Evolutionary conservation across 2,888 invertebrate genomes (phyloP).

Genomic region (Hofmannophila pseudospretella): DNA sequence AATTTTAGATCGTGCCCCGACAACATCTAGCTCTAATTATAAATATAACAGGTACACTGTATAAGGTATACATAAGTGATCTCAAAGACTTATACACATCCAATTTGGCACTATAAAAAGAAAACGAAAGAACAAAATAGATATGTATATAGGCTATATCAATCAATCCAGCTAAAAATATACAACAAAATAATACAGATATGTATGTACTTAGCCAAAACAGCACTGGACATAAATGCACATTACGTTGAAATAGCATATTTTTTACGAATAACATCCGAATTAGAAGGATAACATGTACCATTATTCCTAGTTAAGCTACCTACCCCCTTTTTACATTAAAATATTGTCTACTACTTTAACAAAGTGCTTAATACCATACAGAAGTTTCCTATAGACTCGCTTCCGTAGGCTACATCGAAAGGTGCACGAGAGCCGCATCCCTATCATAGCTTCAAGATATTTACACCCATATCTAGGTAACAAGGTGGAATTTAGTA

Average conservation of each 20-base stretch:
- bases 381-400: conserved; percentile 8
- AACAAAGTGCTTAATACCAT: conserved; percentile 1
- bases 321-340: conserved; percentile 34
- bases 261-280: not conserved
- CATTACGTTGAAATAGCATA: conserved; percentile 11
- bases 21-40: too few relatives aligned
- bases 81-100: conserved; percentile 1
- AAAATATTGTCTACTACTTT: conserved; percentile 20
- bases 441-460: too few relatives aligned
- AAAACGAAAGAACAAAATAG: conserved; percentile 17
- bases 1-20: too few relatives aligned
- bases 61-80: not conserved
- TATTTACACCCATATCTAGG: not conserved
- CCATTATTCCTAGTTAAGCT: conserved; percentile 22
- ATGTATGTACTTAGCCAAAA: conserved; percentile 4
- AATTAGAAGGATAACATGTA: not conserved
- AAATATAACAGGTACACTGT: conserved; percentile 1
- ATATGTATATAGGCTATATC: conserved; percentile 9
- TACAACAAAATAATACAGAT: conserved; percentile 16
- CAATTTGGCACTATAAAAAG: conserved; percentile 39
- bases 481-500: too few relatives aligned
- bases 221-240: conserved; percentile 31
- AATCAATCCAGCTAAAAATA: too few relatives aligned
- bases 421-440: too few relatives aligned
- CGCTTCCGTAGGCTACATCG: too few relatives aligned